Percentiles rank a stretch among this genome's conserved stretches.
Conservation (phyloP, 2,797 vertebrate species). For the Botia kubotai region DNA sequence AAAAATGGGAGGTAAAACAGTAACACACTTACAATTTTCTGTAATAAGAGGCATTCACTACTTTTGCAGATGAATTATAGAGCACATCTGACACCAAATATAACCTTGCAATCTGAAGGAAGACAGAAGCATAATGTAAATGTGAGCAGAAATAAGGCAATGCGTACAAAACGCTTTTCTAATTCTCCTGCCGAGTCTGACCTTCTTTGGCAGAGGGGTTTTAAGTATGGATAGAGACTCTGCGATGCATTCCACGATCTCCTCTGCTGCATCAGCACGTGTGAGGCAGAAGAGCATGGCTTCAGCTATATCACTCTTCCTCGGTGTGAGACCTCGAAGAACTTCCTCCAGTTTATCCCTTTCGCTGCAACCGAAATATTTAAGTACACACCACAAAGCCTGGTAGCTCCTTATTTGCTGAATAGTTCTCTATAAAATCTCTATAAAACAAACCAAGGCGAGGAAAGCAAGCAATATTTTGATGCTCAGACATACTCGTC, state of each 20-base stretch:
- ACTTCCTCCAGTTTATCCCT: slow-evolving; percentile 97
- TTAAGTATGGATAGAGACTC: slow-evolving; percentile 97
- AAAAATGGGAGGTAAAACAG: background rate
- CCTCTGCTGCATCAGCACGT: slow-evolving; percentile 95
- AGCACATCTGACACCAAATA: slow-evolving; percentile 98
- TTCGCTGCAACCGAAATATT: slow-evolving; percentile 79
- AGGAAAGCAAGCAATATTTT: background rate
- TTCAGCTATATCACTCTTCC: slow-evolving; percentile 93
- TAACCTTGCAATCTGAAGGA: slow-evolving; percentile 91
- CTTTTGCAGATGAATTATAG: slow-evolving; percentile 99
- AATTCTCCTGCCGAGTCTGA: slow-evolving; percentile 41
- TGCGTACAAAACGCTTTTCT: background rate
- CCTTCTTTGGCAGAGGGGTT: slow-evolving; percentile 98
- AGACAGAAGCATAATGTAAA: background rate
- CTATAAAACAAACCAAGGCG: background rate
- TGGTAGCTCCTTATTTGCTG: background rate
- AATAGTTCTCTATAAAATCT: background rate
- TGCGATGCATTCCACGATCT: slow-evolving; percentile 96
- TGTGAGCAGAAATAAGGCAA: background rate
- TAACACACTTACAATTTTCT: slow-evolving; percentile 93
- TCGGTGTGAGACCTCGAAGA: slow-evolving; percentile 89
- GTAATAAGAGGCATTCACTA: slow-evolving; percentile 97
- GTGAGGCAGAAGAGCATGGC: slow-evolving; percentile 97
- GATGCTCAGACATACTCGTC: slow-evolving; percentile 86
- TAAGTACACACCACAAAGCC: background rate